A percentile compares a stretch with the other conserved stretches of the same genome.
Evolutionary conservation across 2,113 vertebrate genomes (phyloP).

Genomic region (Clarias batrachus): DNA sequence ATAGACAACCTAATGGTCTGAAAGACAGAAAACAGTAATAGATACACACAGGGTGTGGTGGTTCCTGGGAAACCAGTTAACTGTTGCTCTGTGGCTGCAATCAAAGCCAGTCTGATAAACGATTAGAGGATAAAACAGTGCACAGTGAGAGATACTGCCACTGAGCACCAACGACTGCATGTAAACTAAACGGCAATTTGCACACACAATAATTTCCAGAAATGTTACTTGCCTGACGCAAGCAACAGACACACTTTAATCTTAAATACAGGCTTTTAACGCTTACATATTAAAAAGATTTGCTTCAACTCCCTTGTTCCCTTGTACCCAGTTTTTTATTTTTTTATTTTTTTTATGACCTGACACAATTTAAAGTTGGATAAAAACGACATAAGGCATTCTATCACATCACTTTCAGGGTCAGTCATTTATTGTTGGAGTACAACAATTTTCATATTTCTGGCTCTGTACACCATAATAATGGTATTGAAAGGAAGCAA

Average conservation of each 20-base stretch:
- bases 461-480: no score
- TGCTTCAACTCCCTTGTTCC: neutral
- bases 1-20: neutral
- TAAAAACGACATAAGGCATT: neutral
- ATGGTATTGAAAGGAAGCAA: no score
- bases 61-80: conserved; percentile 40
- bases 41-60: conserved; percentile 39
- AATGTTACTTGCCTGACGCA: neutral
- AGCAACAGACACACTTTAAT: neutral
- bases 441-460: neutral
- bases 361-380: neutral
- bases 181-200: conserved; percentile 1
- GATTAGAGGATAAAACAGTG: conserved; percentile 5
- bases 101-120: conserved; percentile 29
- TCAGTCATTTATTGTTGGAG: neutral
- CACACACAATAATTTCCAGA: neutral
- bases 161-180: neutral
- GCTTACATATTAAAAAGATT: neutral
- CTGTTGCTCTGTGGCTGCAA: conserved; percentile 30
- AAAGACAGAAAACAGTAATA: neutral
- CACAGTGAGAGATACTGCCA: neutral
- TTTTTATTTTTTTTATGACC: neutral
- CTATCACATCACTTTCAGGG: no score
- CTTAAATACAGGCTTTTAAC: neutral
- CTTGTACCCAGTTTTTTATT: neutral